Evolutionary conservation across 2,888 invertebrate species (phyloP), one percentile per base, ranked within the genome.

Genomic region (Brenthis daphne): DNA sequence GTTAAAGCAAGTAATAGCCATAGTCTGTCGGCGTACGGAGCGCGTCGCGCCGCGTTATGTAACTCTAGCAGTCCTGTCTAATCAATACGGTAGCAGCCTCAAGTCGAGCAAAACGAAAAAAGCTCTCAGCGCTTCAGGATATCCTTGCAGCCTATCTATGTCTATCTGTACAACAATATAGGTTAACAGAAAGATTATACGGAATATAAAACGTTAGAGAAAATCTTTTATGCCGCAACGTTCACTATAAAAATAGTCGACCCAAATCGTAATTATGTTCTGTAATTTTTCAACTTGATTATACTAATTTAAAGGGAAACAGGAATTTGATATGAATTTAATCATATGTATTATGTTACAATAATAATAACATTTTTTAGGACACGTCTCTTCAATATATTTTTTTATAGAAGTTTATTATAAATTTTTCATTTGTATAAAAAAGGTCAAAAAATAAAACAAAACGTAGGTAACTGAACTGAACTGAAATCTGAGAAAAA

Each of bases 41-140:
- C 84, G 84, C 82, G 84, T 82, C 82, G 85, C 82, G 78, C 76
- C 79, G 74, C 77, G 81, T 90, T 88, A 89, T 82, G 79, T 89
- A 91, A 91, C 87, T 83, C 82, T 82, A 88, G 86, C 85, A 85
- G 86, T 87, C 85, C 86, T 85, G 85, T 82, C 84, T 86, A 88
- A 92, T 92, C 91, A 87, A 92, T 92, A 92, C 87, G 76, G 76
- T 84, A 83, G 83, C 85, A 85, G 53, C 86, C 86, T 84, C 83
- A 82, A 84, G 83, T 82, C 83, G 84, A 82, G 86, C 86, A 85
- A 87, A 87, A 82, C 82, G 79, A 80, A 79, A 81, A 85, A 85
- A 82, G 78, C 81, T 80, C 77, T 78, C 79, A 76, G 79, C 80
- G 79, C 75, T 77, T 43, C 37, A 43, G 75, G 75, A 82, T 57